Base-by-base conservation (phyloP, 2,888 invertebrate genomes). In the Synanthedon myopaeformis region DNA sequence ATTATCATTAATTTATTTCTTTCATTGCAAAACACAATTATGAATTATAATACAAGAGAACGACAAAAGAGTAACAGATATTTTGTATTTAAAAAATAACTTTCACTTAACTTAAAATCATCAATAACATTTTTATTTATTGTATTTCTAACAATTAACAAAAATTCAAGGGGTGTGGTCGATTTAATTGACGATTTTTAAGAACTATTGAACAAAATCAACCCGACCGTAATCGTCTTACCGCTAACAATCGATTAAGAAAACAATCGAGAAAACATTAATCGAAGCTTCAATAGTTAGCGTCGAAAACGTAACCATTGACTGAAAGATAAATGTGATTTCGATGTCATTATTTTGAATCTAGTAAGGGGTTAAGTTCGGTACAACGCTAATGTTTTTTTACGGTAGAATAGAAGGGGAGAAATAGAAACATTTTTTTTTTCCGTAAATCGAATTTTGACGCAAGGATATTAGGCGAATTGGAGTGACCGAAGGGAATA, bases 401-500 rank as follows among this genome's bases (percentile, higher is more conserved):
- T 67, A 72, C 80, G 78, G 77, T 72, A 64, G 69, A 70, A 65
- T 61, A 60, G 67, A 70, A 74, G 79, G 76, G 70, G 67, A 61
- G 58, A 56, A 56, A 66, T 67, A 63, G 65, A 67, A 63, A 55
- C 55, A 57, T 70, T 79, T 81, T 78, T 17, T n/a, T 19, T 81
- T 81, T 79, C 69, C 72, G 76, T 76, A 81, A 85, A 84, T 82
- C 72, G 71, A 79, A 74, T 84, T 83, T 77, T 76, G 76, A 77
- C 71, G 66, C 68, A 61, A 70, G 73, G 72, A 74, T 82, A 75
- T 80, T 80, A 78, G 67, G 66, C 59, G 73, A 80, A 83, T 83
- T 80, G 79, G 72, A 79, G 70, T 80, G 79, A 78, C 81, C 82
- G 72, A 59, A 35, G 73, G 76, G 78, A 77, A 76, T 72, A 71